Evolutionary conservation across 2,797 vertebrate species (phyloP).

Genomic region (Chiloscyllium punctatum): DNA sequence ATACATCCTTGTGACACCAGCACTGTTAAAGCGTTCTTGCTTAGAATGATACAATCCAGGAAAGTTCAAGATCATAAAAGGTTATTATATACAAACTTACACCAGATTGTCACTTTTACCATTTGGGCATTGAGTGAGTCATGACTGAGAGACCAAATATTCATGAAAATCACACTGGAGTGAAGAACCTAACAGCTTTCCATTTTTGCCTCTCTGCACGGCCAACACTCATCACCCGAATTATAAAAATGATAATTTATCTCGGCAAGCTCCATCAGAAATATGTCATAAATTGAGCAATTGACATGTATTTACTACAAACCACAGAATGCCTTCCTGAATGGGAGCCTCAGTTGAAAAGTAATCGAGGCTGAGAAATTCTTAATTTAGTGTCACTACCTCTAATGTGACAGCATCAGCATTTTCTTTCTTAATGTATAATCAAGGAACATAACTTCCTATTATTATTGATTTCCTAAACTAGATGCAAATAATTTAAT

Average conservation of each 20-base stretch:
- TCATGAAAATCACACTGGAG: not conserved
- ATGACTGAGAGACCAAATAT: not conserved
- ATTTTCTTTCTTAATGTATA: not conserved
- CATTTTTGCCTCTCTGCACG: not conserved
- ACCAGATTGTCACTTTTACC: not conserved
- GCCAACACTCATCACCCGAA: too few species aligned
- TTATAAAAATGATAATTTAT: not conserved
- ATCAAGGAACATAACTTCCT: not conserved
- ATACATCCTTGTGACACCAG: too few species aligned
- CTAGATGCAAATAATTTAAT: conserved; percentile 23
- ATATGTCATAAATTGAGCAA: not conserved
- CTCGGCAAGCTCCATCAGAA: not conserved
- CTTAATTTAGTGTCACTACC: not conserved
- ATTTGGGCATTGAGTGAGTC: not conserved
- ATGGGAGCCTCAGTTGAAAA: not conserved
- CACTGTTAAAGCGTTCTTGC: not conserved
- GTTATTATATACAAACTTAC: not conserved
- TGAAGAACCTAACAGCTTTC: not conserved
- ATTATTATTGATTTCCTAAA: conserved; percentile 1
- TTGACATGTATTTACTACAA: not conserved
- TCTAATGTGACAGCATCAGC: not conserved
- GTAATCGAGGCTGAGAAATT: not conserved
- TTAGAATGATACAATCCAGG: not conserved
- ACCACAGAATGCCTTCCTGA: not conserved
- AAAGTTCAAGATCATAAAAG: not conserved